Percentiles rank a stretch among this genome's conserved stretches.
These are phyloP conservation scores for Camponotus vicinus DNA, from an alignment of 1,140 invertebrate genomes.

Conservation along the genomic window DNA sequence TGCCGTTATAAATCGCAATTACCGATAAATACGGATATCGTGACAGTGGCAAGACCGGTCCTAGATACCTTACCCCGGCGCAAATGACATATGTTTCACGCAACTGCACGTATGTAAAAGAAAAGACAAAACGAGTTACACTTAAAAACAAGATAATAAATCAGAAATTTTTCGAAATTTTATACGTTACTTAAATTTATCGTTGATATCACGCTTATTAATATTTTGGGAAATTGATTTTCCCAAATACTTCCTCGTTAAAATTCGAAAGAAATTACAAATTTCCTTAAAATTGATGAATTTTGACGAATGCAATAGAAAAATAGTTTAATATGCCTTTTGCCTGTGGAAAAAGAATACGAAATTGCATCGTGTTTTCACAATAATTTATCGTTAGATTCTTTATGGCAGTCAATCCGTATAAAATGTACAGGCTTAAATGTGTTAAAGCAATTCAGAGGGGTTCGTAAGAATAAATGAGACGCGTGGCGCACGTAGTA, in stretches of 20 bases:
- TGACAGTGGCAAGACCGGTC: constrained; percentile 43
- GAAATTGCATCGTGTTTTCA: constrained; percentile 3
- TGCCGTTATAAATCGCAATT: constrained; percentile 76
- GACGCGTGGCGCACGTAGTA: not conserved
- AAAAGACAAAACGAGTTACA: constrained; percentile 41
- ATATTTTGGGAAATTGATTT: not conserved
- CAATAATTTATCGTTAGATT: not conserved
- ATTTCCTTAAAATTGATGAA: not conserved
- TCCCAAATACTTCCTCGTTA: not conserved
- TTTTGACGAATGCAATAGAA: not conserved
- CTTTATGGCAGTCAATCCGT: constrained; percentile 40
- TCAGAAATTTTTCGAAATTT: constrained; percentile 4
- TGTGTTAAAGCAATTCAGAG: constrained; percentile 32
- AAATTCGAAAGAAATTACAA: not conserved
- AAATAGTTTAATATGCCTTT: not conserved
- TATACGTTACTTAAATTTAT: not conserved
- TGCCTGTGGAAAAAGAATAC: constrained; percentile 55
- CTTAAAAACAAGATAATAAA: constrained; percentile 1
- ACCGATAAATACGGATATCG: constrained; percentile 65
- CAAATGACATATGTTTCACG: constrained; percentile 36
- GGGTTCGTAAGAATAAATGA: constrained; percentile 14
- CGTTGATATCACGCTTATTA: not conserved
- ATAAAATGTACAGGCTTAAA: constrained; percentile 49
- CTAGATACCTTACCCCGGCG: constrained; percentile 49
- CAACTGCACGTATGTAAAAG: constrained; percentile 46